Base-by-base conservation (phyloP, 2,113 vertebrate genomes). In the Anoura caudifer region DNA sequence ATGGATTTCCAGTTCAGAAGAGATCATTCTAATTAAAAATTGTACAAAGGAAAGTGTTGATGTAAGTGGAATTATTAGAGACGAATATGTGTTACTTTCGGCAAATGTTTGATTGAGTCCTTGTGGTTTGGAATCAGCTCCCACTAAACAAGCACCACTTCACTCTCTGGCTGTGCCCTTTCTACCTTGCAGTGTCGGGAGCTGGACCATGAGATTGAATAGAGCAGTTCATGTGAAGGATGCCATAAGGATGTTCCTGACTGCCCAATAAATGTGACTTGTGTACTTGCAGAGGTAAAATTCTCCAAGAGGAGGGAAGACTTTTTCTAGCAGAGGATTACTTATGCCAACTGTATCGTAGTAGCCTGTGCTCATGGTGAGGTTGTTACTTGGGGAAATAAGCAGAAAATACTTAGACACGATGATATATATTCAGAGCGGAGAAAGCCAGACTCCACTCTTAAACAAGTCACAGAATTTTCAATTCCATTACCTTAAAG, bases 381-480 rank as follows among this genome's bases (percentile, higher is more conserved):
- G 45, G 17, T 87, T 59, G 50, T 90, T 65, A 22, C 16, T 79
- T 72, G 56, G 38, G 92, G 77, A 96, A 91, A n/a, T 86, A 70
- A 92, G 12, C 19, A 81, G 92, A 81, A 77, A 1, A 15, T 47
- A 24, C 52, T 16, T 7, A 92, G 89, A 31, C 47, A 50, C n/a
- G 87, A 0, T 47, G 91, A 89, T 79, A 59, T 14, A 89, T 79
- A 59, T 14, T 4, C 67, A 36, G 33, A 81, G 7, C 43, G 1
- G 2, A 4, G 41, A 41, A 47, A 47, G 83, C 22, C 33, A 81
- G n/a, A 24, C 16, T 91, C 67, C 63, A 7, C 2, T 0, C 1
- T 89, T 52, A 56, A 85, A 70, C 15, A 96, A 96, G n/a, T 86
- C 94, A 43, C 10, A 90, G 31, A 73, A 92, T 93, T 84, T 79